Base-by-base conservation (phyloP, 2,888 invertebrate genomes). In the Volucella bombylans region DNA sequence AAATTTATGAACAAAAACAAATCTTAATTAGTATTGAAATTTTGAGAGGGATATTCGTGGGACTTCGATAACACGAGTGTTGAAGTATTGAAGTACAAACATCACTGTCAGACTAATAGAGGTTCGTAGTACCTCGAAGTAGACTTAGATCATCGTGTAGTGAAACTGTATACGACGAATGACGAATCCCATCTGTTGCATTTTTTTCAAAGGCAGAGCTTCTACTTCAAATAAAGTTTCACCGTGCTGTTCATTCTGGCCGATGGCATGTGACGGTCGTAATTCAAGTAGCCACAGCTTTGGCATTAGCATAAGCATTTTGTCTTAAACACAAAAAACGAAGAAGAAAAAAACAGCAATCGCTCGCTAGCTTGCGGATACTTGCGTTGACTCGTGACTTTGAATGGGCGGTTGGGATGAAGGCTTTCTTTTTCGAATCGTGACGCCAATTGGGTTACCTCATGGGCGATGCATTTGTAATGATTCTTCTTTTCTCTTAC, bases 361-460 rank as follows among this genome's bases (percentile, higher is more conserved):
- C 31, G 31, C 31, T 31, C 31, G 31, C 31, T 31, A 31, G 6
- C 31, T 31, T 31, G 47, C 61, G 50, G 55, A n/a, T 47, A 43
- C 49, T 73, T 50, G 50, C 31, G 52, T 47, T 38, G 59, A 54
- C 43, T 81, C 85, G 85, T 85, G 85, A 85, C 85, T 85, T 85
- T 81, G 85, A 85, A 85, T 85, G 76, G 85, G 81, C 72, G 81
- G 81, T 57, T 77, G 59, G 41, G 80, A 81, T 77, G 76, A 85
- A 81, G 85, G 85, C 81, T 85, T 81, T 72, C 81, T 81, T 80
- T 83, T 85, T 18, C 23, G 50, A 77, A 49, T 85, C 85, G 85
- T 85, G 85, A 85, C 80, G 85, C 81, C 80, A 80, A 76, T 72
- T 71, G 80, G 80, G 72, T 76, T 85, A 85, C 85, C 85, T 81